Evolutionary conservation across 2,113 vertebrate species (phyloP).

Genomic region (Cyphomyrus discorhynchus): DNA sequence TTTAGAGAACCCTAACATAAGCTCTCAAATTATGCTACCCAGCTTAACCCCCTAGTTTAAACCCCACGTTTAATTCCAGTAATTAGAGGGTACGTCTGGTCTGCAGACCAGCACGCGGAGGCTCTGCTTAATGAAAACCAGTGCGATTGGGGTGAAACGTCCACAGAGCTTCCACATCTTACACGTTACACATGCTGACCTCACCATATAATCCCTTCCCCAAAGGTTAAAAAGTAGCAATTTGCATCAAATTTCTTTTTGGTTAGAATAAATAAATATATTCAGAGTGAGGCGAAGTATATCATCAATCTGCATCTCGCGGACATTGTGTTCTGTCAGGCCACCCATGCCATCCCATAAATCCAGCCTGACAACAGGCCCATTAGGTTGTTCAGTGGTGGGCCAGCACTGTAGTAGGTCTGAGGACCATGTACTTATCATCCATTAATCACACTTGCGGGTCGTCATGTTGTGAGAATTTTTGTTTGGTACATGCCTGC

Average conservation of each 20-base stretch:
- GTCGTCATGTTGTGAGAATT: slow-evolving; percentile 43
- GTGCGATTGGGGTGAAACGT: slow-evolving; percentile 70
- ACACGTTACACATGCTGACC: slow-evolving; percentile 64
- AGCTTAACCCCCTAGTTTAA: slow-evolving; percentile 73
- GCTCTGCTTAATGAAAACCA: slow-evolving; percentile 73
- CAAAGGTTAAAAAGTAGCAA: slow-evolving; percentile 52
- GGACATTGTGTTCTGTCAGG: slow-evolving; percentile 46
- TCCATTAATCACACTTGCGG: slow-evolving; percentile 49
- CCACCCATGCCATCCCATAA: slow-evolving; percentile 47
- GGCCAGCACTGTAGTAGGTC: slow-evolving; percentile 32
- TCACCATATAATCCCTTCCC: slow-evolving; percentile 61
- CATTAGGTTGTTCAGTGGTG: slow-evolving; percentile 41
- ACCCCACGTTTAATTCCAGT: slow-evolving; percentile 77
- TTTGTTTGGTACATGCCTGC: slow-evolving; percentile 35
- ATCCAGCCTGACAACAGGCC: slow-evolving; percentile 42
- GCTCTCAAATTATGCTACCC: slow-evolving; percentile 77
- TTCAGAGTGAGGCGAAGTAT: slow-evolving; percentile 32
- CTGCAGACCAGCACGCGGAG: slow-evolving; percentile 68
- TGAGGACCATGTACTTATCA: slow-evolving; percentile 46
- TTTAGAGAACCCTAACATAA: slow-evolving; percentile 76
- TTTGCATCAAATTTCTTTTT: slow-evolving; percentile 57
- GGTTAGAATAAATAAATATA: slow-evolving; percentile 53
- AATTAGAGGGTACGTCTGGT: slow-evolving; percentile 76
- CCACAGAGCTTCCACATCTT: slow-evolving; percentile 67
- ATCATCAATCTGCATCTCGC: slow-evolving; percentile 33